Base-by-base conservation (phyloP, 1,140 invertebrate genomes). In the Patella vulgata region DNA sequence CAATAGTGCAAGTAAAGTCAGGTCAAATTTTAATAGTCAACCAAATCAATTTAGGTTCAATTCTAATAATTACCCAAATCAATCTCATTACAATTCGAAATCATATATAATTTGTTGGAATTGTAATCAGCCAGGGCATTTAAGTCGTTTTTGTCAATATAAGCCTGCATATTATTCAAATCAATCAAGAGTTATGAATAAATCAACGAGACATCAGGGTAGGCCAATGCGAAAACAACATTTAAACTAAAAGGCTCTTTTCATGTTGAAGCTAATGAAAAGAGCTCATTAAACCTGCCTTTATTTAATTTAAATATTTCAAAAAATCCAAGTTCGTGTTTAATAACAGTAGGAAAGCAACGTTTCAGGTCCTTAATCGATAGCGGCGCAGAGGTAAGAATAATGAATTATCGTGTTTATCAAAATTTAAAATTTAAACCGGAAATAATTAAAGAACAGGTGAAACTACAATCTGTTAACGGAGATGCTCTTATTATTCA, bases 281-380 rank as follows among this genome's bases (percentile, higher is more conserved):
- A 36, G 33, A 36, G 33, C 14, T 36, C 17, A 33, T 17, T 19
- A 27, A n/a, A 53, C 9, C 6, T 9, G 14, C 3, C 3, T 33
- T 3, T 33, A 12, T 17, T n/a, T 53, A 11, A 17, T 4, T 5
- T 36, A 36, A 36, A 36, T 14, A 8, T 36, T 4, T 9, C 23
- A 39, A 9, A 4, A 9, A 53, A 53, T n/a, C 23, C 9, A 31
- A 36, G 17, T 53, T 12, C 31, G n/a, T 23, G 33, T 14, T 36
- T 36, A 14, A 14, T 36, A 36, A 51, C 19, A 11, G 42, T 51
- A 19, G 36, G 17, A n/a, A 51, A 36, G 23, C 23, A 50, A 28
- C 43, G 42, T 28, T 33, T 42, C 46, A 61, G 48, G 25, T 5
- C 48, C n/a, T 47, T 61, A 52, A 40, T 53, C 36, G 59, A 61